Base-by-base conservation (phyloP, 2,113 vertebrate genomes). In the Mormyrus lacerda region DNA sequence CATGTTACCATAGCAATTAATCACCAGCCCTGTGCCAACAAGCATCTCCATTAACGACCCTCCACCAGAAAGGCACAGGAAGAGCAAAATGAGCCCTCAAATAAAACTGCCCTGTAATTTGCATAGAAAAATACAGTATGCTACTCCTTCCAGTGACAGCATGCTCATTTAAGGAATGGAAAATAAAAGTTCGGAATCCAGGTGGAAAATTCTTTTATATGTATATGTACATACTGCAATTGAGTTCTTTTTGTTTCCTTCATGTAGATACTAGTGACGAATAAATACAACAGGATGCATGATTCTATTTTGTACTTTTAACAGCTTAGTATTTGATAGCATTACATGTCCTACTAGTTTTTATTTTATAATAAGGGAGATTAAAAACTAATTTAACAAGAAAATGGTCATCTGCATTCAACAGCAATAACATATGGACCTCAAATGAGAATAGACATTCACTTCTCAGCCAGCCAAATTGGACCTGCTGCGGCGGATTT, bases 1-100 rank as follows among this genome's bases (percentile, higher is more conserved):
- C 69, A 76, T 39, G 69, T 76, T 35, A 76, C 69, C 69, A 76
- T 76, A 76, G 69, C 69, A 76, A 76, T 39, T 76, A 76, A 76
- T 39, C 69, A 76, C 31, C 69, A 76, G 15, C 69, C 31, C 9
- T 15, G 27, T 76, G 69, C 31, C 31, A 39, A 76, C 31, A 39
- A 17, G 31, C 69, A 17, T 76, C 69, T 39, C 69, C 35, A 15
- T 35, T 76, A 76, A 76, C 5, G 31, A 76, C 11, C n/a, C n/a
- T 65, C 3, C 24, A 13, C 61, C 61, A 31, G n/a, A 65, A 27
- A 65, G n/a, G 39, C 69, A 76, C 9, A 15, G 31, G 69, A 76
- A 11, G 31, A 76, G 69, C 10, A 39, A 39, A 39, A 13, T 76
- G 69, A 35, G 3, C 6, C 69, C 31, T 65, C 61, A 11, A 76